phyloP scores from a whole-genome alignment of 2,113 vertebrate genomes.

The Dromiciops gliroides region DNA sequence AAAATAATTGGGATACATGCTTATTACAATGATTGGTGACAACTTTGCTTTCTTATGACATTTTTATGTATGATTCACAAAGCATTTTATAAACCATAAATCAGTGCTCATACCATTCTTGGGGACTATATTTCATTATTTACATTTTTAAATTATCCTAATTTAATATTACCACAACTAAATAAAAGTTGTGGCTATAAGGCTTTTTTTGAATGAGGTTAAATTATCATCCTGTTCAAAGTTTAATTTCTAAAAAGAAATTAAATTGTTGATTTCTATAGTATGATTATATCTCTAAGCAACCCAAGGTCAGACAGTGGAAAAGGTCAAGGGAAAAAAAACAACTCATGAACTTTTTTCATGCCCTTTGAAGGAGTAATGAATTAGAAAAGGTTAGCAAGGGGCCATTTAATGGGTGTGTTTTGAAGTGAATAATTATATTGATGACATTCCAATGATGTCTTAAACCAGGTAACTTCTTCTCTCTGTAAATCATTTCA shows the following conservation, averaged over 20 bases:
- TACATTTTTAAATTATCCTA: background rate
- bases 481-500: background rate
- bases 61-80: background rate
- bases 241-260: background rate
- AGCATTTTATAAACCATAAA: background rate
- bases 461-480: background rate
- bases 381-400: slow-evolving; percentile 2
- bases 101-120: background rate
- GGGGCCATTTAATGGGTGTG: background rate
- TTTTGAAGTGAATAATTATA: background rate
- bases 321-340: slow-evolving; percentile 48
- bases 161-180: background rate
- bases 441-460: background rate
- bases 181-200: background rate
- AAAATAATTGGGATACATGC: background rate
- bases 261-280: background rate
- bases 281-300: background rate
- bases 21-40: background rate
- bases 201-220: background rate
- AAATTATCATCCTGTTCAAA: background rate
- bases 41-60: background rate
- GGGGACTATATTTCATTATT: background rate
- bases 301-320: background rate
- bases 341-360: slow-evolving; percentile 8
- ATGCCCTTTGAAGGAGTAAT: background rate